Conservation (phyloP, 2,113 vertebrate genomes). For the Azemiops feae region DNA sequence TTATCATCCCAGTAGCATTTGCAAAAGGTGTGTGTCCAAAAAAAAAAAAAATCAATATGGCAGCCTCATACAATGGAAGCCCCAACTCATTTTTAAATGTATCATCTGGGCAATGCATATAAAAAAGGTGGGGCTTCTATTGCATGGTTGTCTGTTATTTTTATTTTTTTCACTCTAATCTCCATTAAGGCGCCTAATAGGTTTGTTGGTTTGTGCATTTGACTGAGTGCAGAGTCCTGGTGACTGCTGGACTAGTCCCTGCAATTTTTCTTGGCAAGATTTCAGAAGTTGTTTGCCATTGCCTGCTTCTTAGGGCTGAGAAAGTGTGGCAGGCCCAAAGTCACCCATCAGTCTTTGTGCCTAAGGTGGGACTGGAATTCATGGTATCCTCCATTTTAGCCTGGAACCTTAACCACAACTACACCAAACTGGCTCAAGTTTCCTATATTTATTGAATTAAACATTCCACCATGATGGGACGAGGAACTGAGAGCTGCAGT, state of each 20-base stretch:
- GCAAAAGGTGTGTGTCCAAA: background rate
- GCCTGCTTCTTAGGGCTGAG: background rate
- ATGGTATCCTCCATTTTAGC: background rate
- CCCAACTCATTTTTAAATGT: background rate
- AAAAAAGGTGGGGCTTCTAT: background rate
- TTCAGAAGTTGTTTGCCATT: background rate
- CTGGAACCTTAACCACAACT: background rate
- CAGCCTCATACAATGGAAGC: background rate
- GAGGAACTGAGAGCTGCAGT: background rate
- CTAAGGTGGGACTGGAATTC: background rate
- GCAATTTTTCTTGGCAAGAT: background rate
- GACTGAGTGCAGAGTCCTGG: background rate
- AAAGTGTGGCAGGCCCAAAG: background rate
- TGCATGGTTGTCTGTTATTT: background rate
- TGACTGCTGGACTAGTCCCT: background rate
- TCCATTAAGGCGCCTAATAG: background rate
- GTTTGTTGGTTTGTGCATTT: background rate
- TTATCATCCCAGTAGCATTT: background rate
- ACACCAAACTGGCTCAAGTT: background rate
- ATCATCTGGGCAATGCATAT: background rate
- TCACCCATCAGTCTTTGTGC: background rate
- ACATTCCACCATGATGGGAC: background rate
- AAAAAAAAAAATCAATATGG: background rate
- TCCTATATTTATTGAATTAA: background rate
- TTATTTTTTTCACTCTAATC: background rate